Evolutionary conservation across 2,113 vertebrate genomes (phyloP).

Genomic region (Zingel zingel): DNA sequence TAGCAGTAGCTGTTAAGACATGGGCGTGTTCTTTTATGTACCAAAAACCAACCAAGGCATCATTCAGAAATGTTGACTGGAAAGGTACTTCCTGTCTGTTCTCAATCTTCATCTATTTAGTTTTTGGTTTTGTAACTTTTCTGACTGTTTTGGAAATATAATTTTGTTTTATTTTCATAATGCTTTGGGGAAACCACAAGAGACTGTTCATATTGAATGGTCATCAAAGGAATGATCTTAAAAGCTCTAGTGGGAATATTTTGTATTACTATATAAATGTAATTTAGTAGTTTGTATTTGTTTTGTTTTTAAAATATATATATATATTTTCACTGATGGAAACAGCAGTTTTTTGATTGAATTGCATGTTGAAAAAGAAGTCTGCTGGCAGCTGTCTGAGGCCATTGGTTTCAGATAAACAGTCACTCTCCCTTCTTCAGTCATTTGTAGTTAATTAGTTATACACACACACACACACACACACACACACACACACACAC

Average conservation of each 20-base stretch:
- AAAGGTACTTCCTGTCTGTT: background rate
- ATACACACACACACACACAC: too few relatives aligned
- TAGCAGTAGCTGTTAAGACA: background rate
- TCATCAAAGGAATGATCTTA: slow-evolving; percentile 4
- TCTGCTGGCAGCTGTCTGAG: slow-evolving; percentile 7
- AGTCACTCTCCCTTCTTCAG: background rate
- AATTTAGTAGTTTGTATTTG: slow-evolving; percentile 20
- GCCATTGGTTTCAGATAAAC: background rate
- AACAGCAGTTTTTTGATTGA: slow-evolving; percentile 25
- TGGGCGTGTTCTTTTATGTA: background rate
- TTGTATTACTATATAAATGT: slow-evolving; percentile 53
- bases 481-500: background rate
- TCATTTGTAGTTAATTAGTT: background rate
- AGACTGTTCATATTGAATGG: slow-evolving; percentile 66
- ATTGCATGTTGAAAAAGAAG: background rate
- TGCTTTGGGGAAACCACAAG: background rate
- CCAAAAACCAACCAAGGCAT: background rate
- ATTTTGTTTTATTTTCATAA: background rate
- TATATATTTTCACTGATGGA: slow-evolving; percentile 14
- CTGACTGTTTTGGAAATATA: background rate
- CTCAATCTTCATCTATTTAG: background rate
- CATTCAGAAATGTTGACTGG: background rate
- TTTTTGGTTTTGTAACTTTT: background rate
- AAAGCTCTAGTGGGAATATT: background rate
- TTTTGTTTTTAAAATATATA: slow-evolving; percentile 28